These are phyloP conservation scores for Hylyphantes graminicola DNA, from an alignment of 1,140 invertebrate species.

Conservation along the genomic window DNA sequence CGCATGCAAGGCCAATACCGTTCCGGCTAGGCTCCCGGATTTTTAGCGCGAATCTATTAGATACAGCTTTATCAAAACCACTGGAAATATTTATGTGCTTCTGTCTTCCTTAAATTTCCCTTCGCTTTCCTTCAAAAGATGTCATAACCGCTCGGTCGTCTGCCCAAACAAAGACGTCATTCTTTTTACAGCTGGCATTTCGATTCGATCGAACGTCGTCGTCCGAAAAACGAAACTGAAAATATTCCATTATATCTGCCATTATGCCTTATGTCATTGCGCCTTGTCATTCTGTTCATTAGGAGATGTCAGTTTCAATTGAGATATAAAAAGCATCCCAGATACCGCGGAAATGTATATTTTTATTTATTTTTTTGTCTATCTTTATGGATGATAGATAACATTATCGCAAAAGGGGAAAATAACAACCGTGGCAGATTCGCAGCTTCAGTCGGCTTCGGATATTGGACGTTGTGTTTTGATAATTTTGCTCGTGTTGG, in stretches of 20 bases:
- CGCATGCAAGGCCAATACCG: no score
- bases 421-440: no score
- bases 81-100: not conserved
- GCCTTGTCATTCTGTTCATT: not conserved
- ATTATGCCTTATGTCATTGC: not conserved
- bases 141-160: not conserved
- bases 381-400: conserved; percentile 33
- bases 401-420: conserved; percentile 2
- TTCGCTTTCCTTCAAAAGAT: not conserved
- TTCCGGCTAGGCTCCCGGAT: not conserved
- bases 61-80: not conserved
- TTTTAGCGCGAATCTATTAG: not conserved
- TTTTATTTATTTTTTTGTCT: conserved; percentile 3
- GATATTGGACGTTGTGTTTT: no score
- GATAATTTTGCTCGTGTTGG: no score
- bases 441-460: no score
- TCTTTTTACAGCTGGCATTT: conserved; percentile 12
- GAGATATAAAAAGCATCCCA: not conserved
- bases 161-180: conserved; percentile 23
- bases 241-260: conserved; percentile 8
- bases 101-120: not conserved
- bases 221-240: conserved; percentile 12
- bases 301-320: no score
- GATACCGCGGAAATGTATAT: conserved; percentile 23
- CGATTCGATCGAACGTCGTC: no score